These are phyloP conservation scores for Alligator mississippiensis DNA, from an alignment of 2,113 vertebrate species.

Conservation along the genomic window DNA sequence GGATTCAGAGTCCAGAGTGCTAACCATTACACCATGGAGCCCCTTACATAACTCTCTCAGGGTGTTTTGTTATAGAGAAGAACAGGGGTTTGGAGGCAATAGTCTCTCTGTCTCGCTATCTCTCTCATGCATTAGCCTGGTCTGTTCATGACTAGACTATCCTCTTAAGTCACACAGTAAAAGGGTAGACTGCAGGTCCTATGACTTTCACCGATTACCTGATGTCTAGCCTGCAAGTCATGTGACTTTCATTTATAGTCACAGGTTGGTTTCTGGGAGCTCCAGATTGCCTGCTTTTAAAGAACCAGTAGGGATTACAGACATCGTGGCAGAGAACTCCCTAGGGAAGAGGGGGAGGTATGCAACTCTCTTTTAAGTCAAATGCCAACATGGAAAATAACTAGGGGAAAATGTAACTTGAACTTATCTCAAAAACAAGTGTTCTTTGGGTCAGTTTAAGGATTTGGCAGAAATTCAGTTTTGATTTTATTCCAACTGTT, in stretches of 20 bases:
- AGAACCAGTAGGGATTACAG: not conserved
- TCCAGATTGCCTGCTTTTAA: not conserved
- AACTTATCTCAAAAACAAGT: not conserved
- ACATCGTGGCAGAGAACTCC: not conserved
- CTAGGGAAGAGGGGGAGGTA: not conserved
- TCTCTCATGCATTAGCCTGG: not conserved
- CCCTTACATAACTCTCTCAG: not conserved
- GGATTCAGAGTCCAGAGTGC: conserved; percentile 97
- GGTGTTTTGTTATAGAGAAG: no score
- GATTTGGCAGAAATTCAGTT: conserved; percentile 5
- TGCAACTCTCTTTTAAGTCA: not conserved
- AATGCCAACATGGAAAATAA: not conserved
- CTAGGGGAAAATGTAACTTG: conserved; percentile 13
- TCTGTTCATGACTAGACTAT: not conserved
- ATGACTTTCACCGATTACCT: not conserved
- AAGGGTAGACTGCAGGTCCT: not conserved
- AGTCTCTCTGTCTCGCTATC: no score
- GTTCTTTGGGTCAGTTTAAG: conserved; percentile 40
- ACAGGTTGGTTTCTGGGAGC: not conserved
- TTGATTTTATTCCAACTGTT: not conserved
- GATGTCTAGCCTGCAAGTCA: not conserved
- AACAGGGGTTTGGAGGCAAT: no score
- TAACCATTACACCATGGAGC: conserved; percentile 89
- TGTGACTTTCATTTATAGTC: not conserved
- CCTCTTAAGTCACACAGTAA: not conserved